Conservation (phyloP, 2,797 vertebrate species). For the Cyprinella venusta region DNA sequence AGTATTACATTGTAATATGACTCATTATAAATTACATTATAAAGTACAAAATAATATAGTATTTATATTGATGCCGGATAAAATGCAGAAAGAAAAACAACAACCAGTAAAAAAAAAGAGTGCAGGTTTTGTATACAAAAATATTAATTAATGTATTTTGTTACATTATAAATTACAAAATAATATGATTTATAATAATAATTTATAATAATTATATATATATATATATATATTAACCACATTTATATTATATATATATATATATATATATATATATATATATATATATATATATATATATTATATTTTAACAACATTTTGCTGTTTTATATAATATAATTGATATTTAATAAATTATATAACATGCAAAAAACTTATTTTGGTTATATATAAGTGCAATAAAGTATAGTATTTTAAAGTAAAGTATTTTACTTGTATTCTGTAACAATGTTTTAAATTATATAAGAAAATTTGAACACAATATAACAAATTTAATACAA, state of each 20-base stretch:
- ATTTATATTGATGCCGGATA: neutral
- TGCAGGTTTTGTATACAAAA: neutral
- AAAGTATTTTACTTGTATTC: neutral
- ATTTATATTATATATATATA: neutral
- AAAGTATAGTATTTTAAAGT: no score
- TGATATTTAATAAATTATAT: conserved; percentile 7
- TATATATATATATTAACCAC: no score
- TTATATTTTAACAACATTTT: no score
- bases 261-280: neutral
- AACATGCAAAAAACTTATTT: neutral
- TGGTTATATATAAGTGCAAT: no score
- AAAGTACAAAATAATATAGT: neutral
- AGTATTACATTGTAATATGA: neutral
- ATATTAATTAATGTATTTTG: neutral
- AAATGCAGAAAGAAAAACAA: no score
- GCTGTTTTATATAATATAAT: neutral
- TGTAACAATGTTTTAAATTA: neutral
- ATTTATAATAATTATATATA: neutral
- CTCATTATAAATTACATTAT: neutral
- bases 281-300: neutral
- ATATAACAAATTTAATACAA: neutral
- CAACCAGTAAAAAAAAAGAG: no score
- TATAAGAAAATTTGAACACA: neutral
- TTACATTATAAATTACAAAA: neutral
- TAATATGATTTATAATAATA: no score